A percentile compares a stretch with the other conserved stretches of the same genome.
These are phyloP conservation scores for Lacerta bilineata DNA, from an alignment of 2,797 vertebrate genomes.

Conservation along the genomic window DNA sequence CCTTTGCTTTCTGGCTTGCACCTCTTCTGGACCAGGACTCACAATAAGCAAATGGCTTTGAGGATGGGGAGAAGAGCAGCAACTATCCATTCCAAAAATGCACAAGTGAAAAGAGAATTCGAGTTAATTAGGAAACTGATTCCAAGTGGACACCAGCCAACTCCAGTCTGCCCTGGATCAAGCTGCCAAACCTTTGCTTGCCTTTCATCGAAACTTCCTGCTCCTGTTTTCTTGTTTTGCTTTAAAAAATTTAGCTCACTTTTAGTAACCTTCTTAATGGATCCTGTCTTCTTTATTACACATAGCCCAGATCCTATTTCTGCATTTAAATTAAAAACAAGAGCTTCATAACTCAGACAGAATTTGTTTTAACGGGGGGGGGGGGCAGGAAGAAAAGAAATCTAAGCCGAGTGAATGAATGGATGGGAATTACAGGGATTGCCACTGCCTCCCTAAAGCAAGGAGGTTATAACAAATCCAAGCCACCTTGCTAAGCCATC, in stretches of 20 bases:
- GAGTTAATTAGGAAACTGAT: slow-evolving; percentile 63
- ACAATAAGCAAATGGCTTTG: not conserved
- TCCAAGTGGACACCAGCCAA: slow-evolving; percentile 54
- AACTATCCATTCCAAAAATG: slow-evolving; percentile 33
- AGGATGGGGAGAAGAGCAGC: not conserved
- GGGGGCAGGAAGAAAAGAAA: no score
- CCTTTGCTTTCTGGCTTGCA: slow-evolving; percentile 26
- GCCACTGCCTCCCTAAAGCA: not conserved
- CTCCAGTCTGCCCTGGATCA: slow-evolving; percentile 47
- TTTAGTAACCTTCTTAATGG: slow-evolving; percentile 54
- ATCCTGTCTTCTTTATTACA: slow-evolving; percentile 48
- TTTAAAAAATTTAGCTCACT: slow-evolving; percentile 55
- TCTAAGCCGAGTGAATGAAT: not conserved
- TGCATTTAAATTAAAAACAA: slow-evolving; percentile 57
- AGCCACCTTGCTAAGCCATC: not conserved
- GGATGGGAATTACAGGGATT: not conserved
- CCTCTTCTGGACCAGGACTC: slow-evolving; percentile 16
- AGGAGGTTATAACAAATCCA: not conserved
- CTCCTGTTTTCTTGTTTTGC: slow-evolving; percentile 26
- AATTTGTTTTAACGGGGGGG: slow-evolving; percentile 16
- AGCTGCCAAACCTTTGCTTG: slow-evolving; percentile 50
- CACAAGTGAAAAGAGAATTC: slow-evolving; percentile 29
- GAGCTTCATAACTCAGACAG: slow-evolving; percentile 47
- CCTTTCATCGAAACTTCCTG: slow-evolving; percentile 37
- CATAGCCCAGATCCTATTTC: slow-evolving; percentile 47